Evolutionary conservation across 1,140 invertebrate species (phyloP).

Genomic region (Nilaparvata lugens): DNA sequence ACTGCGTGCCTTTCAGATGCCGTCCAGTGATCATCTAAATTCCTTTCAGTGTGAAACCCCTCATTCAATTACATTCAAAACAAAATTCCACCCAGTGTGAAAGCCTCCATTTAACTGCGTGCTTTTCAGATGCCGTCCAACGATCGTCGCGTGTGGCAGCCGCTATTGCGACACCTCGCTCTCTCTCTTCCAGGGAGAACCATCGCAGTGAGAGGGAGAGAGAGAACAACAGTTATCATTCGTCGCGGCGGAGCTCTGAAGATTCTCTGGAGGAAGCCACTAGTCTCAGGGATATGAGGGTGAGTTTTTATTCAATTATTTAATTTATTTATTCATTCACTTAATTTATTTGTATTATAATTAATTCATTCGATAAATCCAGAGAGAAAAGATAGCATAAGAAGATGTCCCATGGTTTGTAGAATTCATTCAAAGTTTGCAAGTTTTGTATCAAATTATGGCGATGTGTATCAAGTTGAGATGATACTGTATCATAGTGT

Average conservation of each 20-base stretch:
- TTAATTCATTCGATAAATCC: too few relatives aligned
- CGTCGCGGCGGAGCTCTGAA: constrained; percentile 72
- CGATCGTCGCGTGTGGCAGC: constrained; percentile 39
- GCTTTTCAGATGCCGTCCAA: constrained; percentile 36
- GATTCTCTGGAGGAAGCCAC: constrained; percentile 71
- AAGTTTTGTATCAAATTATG: too few relatives aligned
- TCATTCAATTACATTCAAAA: neutral
- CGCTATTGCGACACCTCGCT: constrained; percentile 11
- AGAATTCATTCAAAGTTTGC: too few relatives aligned
- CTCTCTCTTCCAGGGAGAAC: too few relatives aligned
- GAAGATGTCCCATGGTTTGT: too few relatives aligned
- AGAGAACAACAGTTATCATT: constrained; percentile 47
- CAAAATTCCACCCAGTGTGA: neutral
- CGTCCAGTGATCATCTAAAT: constrained; percentile 34
- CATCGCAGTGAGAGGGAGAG: constrained; percentile 11
- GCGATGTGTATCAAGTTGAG: too few relatives aligned
- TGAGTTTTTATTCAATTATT: too few relatives aligned
- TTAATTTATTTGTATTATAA: too few relatives aligned
- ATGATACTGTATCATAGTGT: too few relatives aligned
- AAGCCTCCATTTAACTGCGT: neutral
- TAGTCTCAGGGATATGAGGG: constrained; percentile 65
- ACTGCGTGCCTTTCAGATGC: constrained; percentile 32
- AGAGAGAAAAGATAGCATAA: too few relatives aligned
- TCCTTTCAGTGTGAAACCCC: too few relatives aligned
- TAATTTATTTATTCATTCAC: too few relatives aligned